Evolutionary conservation across 2,888 invertebrate species (phyloP).

Genomic region (Volucella inanis): DNA sequence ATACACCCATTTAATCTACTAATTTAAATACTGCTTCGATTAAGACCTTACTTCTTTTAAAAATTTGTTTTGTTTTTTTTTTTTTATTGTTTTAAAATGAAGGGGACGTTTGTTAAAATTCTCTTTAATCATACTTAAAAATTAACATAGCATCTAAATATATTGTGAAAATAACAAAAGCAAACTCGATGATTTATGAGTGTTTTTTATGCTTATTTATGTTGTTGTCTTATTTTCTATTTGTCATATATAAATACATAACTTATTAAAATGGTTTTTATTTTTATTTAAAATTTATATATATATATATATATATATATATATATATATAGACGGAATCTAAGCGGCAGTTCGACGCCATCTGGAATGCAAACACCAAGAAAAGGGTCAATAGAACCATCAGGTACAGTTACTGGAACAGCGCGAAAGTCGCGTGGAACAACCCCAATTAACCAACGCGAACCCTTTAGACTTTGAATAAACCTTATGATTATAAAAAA

Average conservation of each 20-base stretch:
- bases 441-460: constrained; percentile 84
- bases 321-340: constrained; percentile 79
- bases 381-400: constrained; percentile 81
- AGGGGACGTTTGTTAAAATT: too few species aligned
- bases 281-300: background rate
- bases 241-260: background rate
- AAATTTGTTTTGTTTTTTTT: too few species aligned
- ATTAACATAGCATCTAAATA: background rate
- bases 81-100: too few species aligned
- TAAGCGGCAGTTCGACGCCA: constrained; percentile 83
- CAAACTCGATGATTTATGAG: constrained; percentile 56
- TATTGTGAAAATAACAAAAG: constrained; percentile 59
- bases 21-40: too few species aligned
- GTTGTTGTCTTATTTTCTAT: background rate
- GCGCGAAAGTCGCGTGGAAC: constrained; percentile 82
- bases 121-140: background rate
- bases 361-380: constrained; percentile 83
- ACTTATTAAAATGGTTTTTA: background rate
- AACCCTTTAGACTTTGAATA: constrained; percentile 89
- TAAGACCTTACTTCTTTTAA: too few species aligned
- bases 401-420: constrained; percentile 79
- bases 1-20: too few species aligned
- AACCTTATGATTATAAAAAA: constrained; percentile 64
- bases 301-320: background rate
- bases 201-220: constrained; percentile 42